phyloP scores from a whole-genome alignment of 2,113 vertebrate species.

The Chinchilla lanigera region DNA sequence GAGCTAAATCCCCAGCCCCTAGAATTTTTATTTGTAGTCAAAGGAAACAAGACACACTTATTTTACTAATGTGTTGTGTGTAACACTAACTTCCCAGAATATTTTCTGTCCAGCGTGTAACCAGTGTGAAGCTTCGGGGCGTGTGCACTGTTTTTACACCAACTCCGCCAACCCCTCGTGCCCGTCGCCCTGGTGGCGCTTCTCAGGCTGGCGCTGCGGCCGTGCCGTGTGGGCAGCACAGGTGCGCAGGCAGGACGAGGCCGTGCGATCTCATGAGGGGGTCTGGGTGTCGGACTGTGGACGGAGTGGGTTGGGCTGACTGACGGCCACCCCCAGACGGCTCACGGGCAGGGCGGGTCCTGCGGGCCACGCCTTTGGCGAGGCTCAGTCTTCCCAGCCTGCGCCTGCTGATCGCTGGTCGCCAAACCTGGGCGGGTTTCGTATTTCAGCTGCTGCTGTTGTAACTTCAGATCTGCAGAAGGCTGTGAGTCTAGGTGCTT shows the following conservation, averaged over 20 bases:
- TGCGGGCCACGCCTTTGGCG: neutral
- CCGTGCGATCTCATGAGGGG: neutral
- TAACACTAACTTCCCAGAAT: neutral
- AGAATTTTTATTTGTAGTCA: neutral
- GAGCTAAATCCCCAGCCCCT: too few relatives aligned
- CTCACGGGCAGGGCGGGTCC: neutral
- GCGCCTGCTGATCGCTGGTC: too few relatives aligned
- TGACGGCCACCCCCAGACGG: neutral
- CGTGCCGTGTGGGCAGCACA: neutral
- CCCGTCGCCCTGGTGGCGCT: neutral
- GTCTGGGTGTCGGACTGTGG: neutral
- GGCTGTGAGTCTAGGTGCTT: neutral
- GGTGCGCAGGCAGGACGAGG: neutral
- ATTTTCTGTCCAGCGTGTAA: neutral
- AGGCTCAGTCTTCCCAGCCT: neutral
- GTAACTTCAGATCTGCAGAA: neutral
- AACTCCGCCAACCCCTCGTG: neutral
- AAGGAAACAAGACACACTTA: neutral
- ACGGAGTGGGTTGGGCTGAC: neutral
- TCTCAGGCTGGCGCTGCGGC: neutral
- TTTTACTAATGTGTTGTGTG: neutral
- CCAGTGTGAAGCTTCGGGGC: neutral
- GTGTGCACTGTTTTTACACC: neutral
- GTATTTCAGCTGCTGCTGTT: neutral
- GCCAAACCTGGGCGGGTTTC: neutral